A percentile compares a stretch with the other conserved stretches of the same genome.
Evolutionary conservation across 2,113 vertebrate species (phyloP).

Genomic region (Rhea pennata): DNA sequence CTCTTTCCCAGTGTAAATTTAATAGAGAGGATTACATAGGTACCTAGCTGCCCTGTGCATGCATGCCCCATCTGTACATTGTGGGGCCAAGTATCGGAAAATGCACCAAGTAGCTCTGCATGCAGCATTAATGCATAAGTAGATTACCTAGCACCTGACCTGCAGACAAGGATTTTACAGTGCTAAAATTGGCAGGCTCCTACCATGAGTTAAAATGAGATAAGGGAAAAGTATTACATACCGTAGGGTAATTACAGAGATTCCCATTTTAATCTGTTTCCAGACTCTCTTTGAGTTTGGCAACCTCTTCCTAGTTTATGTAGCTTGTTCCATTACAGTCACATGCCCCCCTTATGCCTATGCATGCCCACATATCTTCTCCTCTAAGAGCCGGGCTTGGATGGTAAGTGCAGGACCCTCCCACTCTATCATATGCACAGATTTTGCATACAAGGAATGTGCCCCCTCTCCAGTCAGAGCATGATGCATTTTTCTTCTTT

Average conservation of each 20-base stretch:
- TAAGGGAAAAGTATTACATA: constrained; percentile 18
- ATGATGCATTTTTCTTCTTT: not conserved
- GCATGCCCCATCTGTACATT: fast-evolving
- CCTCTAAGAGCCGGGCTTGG: not conserved
- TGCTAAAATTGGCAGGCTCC: constrained; percentile 38
- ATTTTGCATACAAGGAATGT: too few species aligned
- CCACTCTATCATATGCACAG: not conserved
- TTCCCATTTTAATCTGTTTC: constrained; percentile 5
- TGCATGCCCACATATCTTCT: not conserved
- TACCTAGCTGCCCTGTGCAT: not conserved
- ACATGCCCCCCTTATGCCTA: not conserved
- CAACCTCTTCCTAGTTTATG: not conserved
- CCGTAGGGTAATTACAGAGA: not conserved
- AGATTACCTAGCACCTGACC: constrained; percentile 11
- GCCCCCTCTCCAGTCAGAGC: not conserved
- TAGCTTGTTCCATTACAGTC: not conserved
- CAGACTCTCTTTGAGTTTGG: not conserved
- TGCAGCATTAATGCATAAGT: not conserved
- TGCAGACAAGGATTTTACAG: not conserved
- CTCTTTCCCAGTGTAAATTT: not conserved
- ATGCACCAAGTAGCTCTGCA: not conserved
- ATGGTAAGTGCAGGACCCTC: not conserved
- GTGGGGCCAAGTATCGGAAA: fast-evolving
- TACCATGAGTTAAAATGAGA: not conserved
- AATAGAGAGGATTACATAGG: not conserved